Base-by-base conservation (phyloP, 2,797 vertebrate species). In the Tokudaia muenninki region DNA sequence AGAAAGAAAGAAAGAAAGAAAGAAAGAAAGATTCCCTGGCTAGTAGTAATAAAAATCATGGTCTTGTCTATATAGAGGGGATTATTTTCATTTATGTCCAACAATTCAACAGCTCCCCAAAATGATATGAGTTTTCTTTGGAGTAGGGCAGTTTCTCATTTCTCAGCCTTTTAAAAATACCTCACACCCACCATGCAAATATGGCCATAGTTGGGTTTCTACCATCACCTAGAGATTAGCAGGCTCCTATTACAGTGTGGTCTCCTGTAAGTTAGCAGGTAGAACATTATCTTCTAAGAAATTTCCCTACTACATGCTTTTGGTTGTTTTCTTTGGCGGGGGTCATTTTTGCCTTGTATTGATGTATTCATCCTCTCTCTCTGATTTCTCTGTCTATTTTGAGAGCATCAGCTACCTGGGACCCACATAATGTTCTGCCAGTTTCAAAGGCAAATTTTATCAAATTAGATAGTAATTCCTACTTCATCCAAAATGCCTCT, bases 381-480 rank as follows among this genome's bases (percentile, higher is more conserved):
- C n/a, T 94, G 52, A 80, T n/a, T 81, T 52, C 59, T 52, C 50
- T 70, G 14, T 21, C 3, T 50, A 70, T 63, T 78, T 70, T 55
- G 47, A 61, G 16, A 21, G 84, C 31, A 67, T 41, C 55, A 70
- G 16, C 19, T n/a, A 52, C 37, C 21, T 92, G 31, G n/a, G 34
- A 70, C 16, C 47, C 47, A 61, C 65, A 70, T 52, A 87, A 70
- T 52, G 6, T 70, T 50, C 65, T 84, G 50, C 24, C 57, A 65
- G 59, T 52, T 84, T 89, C 77, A 78, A 87, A 96, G 37, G n/a
- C 37, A 94, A 92, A 88, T 55, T 80, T 87, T 55, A 67, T 63
- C 37, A 77, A 50, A 65, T 82, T 47, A 93, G 74, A 24, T 88
- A 72, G 83, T 86, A 59, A 82, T 65, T 65, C 29, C 10, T 82